These are phyloP conservation scores for Drosophila mauritiana DNA, from an alignment of 1,140 invertebrate species.

Conservation along the genomic window DNA sequence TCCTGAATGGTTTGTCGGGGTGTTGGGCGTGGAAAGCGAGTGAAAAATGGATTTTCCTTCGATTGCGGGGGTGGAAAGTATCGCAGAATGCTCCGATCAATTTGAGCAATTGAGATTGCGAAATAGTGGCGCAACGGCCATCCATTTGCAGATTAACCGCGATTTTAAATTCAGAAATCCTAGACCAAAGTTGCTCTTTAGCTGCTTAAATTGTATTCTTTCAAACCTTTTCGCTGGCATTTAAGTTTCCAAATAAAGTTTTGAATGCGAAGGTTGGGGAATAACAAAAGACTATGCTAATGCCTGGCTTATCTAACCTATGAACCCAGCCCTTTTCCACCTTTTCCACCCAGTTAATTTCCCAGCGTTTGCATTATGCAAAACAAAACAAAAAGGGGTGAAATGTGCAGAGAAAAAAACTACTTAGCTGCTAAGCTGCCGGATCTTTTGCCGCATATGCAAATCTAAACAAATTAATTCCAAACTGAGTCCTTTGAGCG, in stretches of 20 bases:
- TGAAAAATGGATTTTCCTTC: constrained; percentile 27
- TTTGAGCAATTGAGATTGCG: constrained; percentile 19
- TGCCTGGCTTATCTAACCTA: constrained; percentile 49
- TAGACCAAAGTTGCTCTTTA: background rate
- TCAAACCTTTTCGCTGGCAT: background rate
- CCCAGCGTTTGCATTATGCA: constrained; percentile 69
- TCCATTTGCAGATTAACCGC: constrained; percentile 19
- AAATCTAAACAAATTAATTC: constrained; percentile 82
- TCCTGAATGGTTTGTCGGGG: constrained; percentile 14
- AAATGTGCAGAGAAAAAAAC: constrained; percentile 54
- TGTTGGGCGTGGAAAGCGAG: constrained; percentile 29
- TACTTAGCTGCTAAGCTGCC: constrained; percentile 75
- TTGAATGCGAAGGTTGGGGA: background rate
- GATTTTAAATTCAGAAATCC: background rate
- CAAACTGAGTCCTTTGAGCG: constrained; percentile 73
- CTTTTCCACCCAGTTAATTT: constrained; percentile 60
- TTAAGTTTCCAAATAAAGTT: constrained; percentile 27
- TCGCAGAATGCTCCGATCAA: background rate
- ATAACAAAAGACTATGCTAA: constrained; percentile 45
- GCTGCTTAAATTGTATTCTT: background rate
- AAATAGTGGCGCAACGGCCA: constrained; percentile 2
- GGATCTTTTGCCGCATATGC: constrained; percentile 71
- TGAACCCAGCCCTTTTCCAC: constrained; percentile 6
- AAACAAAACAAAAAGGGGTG: constrained; percentile 56
- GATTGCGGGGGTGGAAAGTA: constrained; percentile 3